Evolutionary conservation across 1,140 invertebrate genomes (phyloP), one percentile per base, ranked within the genome.

Genomic region (Telenomus remus): DNA sequence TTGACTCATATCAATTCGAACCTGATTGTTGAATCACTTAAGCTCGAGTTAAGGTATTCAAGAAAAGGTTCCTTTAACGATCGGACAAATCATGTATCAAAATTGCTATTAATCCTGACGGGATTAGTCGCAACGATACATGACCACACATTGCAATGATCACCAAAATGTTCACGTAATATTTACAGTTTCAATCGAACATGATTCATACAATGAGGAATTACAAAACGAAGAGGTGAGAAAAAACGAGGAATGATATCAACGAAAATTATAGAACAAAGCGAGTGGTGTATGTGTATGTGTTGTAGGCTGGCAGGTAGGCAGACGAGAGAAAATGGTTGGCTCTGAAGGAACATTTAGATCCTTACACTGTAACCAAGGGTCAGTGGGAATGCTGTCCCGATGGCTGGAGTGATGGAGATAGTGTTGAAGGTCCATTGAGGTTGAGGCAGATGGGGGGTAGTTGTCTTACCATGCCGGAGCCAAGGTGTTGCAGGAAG

Each of bases 381-480:
- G 90, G 91, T 89, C 87, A 89, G 85, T 88, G 87, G 90, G 89
- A 87, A 90, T 89, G 89, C 89, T 91, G 89, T 91, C 90, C 89
- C 91, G 89, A 86, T 90, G 89, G 89, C 89, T 89, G 82, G 88
- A 89, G 89, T 89, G 89, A 87, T 87, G 86, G 86, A 88, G 85
- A 87, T 73, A 85, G 86, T 88, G 87, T 87, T 88, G 85, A 84
- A 86, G 81, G 82, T 90, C 90, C 89, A 90, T 89, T 86, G 90
- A 91, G 88, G 89, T 89, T 88, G 89, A 91, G 85, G 90, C 89
- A 90, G 86, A 89, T 88, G 89, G 90, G 88, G 92, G 92, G 90
- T 91, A 89, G 88, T 90, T 90, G 92, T 92, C 93, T 94, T 93
- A 94, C 93, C 92, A 94, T 94, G 90, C 94, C 95, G 87, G 92